Evolutionary conservation across 2,888 invertebrate species (phyloP).

Genomic region (Erannis defoliaria): DNA sequence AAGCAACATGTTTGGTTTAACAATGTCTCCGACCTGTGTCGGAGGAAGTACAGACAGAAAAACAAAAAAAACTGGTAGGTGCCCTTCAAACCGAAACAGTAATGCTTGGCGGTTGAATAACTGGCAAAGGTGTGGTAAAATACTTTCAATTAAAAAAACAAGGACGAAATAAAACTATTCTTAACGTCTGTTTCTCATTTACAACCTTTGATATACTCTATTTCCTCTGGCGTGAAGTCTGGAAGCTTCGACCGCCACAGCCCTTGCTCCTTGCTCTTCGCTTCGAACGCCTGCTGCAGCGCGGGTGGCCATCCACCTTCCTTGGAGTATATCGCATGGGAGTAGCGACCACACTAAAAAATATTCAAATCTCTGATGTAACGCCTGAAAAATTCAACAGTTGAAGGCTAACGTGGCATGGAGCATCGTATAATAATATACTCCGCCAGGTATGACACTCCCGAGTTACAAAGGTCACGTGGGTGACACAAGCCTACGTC

Average conservation of each 20-base stretch:
- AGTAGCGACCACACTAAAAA: constrained; percentile 60
- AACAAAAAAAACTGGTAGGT: too few relatives aligned
- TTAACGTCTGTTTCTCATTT: background rate
- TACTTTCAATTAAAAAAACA: too few relatives aligned
- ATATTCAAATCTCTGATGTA: background rate
- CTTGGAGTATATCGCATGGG: constrained; percentile 73
- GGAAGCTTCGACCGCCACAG: constrained; percentile 74
- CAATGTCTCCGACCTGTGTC: too few relatives aligned
- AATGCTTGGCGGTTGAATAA: too few relatives aligned
- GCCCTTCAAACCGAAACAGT: too few relatives aligned
- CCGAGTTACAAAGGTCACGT: too few relatives aligned
- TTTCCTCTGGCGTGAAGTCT: constrained; percentile 75
- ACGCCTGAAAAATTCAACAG: background rate
- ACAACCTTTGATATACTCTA: constrained; percentile 60
- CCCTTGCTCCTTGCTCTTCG: constrained; percentile 71
- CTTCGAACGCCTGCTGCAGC: constrained; percentile 69
- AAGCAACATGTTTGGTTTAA: too few relatives aligned
- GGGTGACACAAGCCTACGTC: too few relatives aligned
- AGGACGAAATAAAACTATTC: background rate
- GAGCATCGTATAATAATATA: background rate
- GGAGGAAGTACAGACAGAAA: too few relatives aligned
- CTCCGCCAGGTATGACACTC: too few relatives aligned
- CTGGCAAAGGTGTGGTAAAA: too few relatives aligned
- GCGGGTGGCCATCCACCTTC: constrained; percentile 81
- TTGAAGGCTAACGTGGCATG: background rate